Evolutionary conservation across 23 tunicate species (phyloP).

Genomic region (Oikopleura dioica): DNA sequence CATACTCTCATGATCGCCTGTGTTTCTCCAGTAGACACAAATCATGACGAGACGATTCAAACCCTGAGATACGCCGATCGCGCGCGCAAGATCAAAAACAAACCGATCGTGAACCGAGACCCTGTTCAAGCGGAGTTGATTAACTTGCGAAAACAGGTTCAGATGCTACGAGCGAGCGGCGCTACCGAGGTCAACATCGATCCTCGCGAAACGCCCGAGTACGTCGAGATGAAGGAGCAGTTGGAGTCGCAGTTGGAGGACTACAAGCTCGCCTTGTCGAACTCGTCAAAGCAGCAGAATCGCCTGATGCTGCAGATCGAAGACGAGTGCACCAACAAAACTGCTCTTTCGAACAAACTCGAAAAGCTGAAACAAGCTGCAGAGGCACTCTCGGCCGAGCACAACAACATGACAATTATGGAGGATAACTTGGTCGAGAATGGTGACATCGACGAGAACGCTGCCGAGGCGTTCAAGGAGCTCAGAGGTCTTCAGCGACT

Average conservation of each 20-base stretch:
- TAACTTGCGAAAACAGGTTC: slow-evolving; percentile 36
- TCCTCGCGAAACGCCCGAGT: neutral
- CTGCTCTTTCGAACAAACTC: neutral
- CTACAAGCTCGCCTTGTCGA: neutral
- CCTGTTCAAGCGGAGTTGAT: slow-evolving; percentile 46
- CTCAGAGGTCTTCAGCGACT: neutral
- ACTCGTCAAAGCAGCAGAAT: neutral
- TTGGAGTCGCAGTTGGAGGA: neutral
- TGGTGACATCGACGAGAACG: neutral
- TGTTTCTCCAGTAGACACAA: slow-evolving; percentile 45
- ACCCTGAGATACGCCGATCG: slow-evolving; percentile 78
- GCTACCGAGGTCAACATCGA: neutral
- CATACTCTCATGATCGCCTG: slow-evolving; percentile 78
- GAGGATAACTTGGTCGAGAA: neutral
- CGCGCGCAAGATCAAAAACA: slow-evolving; percentile 65
- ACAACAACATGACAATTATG: neutral
- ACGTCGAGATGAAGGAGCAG: neutral
- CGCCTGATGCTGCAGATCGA: neutral
- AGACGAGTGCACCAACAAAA: neutral
- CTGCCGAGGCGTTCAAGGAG: neutral
- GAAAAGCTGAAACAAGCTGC: neutral
- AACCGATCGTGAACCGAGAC: slow-evolving; percentile 63
- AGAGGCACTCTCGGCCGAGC: neutral
- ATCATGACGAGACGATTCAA: slow-evolving; percentile 48
- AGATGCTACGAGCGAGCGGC: neutral